A percentile compares a stretch with the other conserved stretches of the same genome.
Evolutionary conservation across 1,140 invertebrate genomes (phyloP).

Genomic region (Polyergus mexicanus): DNA sequence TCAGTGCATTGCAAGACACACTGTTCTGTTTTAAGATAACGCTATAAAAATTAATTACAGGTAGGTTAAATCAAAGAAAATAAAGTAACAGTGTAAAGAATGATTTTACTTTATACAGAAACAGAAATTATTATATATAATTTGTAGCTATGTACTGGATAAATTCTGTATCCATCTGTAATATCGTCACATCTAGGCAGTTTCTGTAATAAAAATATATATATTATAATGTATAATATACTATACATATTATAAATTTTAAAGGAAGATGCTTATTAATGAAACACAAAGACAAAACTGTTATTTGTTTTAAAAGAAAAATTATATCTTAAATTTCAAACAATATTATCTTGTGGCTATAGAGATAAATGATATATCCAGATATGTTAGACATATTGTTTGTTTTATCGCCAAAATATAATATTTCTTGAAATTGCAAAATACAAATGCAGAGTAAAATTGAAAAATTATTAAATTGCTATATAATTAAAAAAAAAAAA

Average conservation of each 20-base stretch:
- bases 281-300: slow-evolving; percentile 27
- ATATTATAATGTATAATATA: slow-evolving; percentile 9
- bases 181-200: slow-evolving; percentile 66
- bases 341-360: neutral
- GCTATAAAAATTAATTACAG: slow-evolving; percentile 72
- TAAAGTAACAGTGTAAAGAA: slow-evolving; percentile 27
- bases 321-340: slow-evolving; percentile 4
- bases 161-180: slow-evolving; percentile 67
- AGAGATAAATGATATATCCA: slow-evolving; percentile 17
- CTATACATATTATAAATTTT: slow-evolving; percentile 51
- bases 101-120: slow-evolving; percentile 73
- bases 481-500: slow-evolving; percentile 23
- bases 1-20: slow-evolving; percentile 91
- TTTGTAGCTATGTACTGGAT: slow-evolving; percentile 53
- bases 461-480: slow-evolving; percentile 32
- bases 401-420: neutral
- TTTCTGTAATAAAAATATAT: slow-evolving; percentile 74
- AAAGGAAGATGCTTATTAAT: slow-evolving; percentile 42
- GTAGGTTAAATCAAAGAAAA: slow-evolving; percentile 64
- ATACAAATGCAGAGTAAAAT: slow-evolving; percentile 28
- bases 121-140: slow-evolving; percentile 68
- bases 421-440: neutral
- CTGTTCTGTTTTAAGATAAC: slow-evolving; percentile 86
- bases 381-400: neutral
- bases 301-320: slow-evolving; percentile 33